These are phyloP conservation scores for Bombus cullumanus DNA, from an alignment of 1,140 invertebrate genomes.

Conservation along the genomic window DNA sequence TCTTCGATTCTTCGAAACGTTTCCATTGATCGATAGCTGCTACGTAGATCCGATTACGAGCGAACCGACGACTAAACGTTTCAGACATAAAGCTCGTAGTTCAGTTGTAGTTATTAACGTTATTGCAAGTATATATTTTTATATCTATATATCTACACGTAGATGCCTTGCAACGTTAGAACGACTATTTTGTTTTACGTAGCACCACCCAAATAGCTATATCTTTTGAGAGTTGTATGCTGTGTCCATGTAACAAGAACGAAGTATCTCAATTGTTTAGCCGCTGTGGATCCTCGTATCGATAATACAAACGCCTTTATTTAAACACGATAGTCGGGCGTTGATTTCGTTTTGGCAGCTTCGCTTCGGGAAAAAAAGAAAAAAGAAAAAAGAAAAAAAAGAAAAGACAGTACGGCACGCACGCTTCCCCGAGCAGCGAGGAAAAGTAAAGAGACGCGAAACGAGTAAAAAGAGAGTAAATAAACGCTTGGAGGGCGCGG, in stretches of 20 bases:
- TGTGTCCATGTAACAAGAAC: constrained; percentile 60
- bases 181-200: constrained; percentile 60
- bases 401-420: neutral
- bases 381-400: fast-evolving
- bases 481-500: constrained; percentile 15
- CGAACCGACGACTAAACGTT: constrained; percentile 38
- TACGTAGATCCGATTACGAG: constrained; percentile 54
- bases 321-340: neutral
- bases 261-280: constrained; percentile 57
- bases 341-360: neutral
- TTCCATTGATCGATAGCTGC: constrained; percentile 48
- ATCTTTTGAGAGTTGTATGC: constrained; percentile 64
- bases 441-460: constrained; percentile 15
- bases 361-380: neutral
- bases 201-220: constrained; percentile 60
- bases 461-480: neutral
- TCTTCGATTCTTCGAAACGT: constrained; percentile 42
- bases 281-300: neutral
- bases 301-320: neutral
- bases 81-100: constrained; percentile 54
- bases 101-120: constrained; percentile 56
- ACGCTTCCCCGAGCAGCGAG: constrained; percentile 49
- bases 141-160: constrained; percentile 53
- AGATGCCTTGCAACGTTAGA: constrained; percentile 63
- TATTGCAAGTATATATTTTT: constrained; percentile 57